phyloP scores from a whole-genome alignment of 1,140 invertebrate genomes.

The Papilio aristodemus region DNA sequence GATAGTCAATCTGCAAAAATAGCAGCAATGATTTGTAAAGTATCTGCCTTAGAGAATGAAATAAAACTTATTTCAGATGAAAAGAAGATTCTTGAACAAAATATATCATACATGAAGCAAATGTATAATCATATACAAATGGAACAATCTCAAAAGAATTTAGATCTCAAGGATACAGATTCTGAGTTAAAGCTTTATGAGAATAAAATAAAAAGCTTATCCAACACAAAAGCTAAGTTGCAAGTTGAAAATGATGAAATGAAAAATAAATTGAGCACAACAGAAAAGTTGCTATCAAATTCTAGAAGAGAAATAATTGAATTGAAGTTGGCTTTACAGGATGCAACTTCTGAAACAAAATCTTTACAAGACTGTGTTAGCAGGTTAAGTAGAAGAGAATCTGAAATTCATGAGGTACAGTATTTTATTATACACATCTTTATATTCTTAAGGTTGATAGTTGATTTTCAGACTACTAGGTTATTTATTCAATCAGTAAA shows the following conservation, averaged over 20 bases:
- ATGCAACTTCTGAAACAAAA: slow-evolving; percentile 75
- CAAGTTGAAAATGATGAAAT: slow-evolving; percentile 61
- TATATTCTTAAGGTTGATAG: not conserved
- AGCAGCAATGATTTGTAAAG: slow-evolving; percentile 66
- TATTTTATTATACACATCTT: slow-evolving; percentile 47
- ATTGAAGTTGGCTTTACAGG: slow-evolving; percentile 75
- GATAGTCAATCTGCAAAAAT: slow-evolving; percentile 71
- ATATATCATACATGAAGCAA: slow-evolving; percentile 73
- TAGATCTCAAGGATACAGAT: slow-evolving; percentile 56
- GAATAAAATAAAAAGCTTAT: slow-evolving; percentile 68
- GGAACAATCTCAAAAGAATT: slow-evolving; percentile 53
- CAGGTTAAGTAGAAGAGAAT: slow-evolving; percentile 52
- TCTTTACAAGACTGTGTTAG: slow-evolving; percentile 65
- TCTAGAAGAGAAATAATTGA: slow-evolving; percentile 76
- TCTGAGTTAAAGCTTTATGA: slow-evolving; percentile 75
- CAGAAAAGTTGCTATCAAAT: slow-evolving; percentile 72
- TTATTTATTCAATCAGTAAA: too few species aligned
- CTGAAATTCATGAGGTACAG: slow-evolving; percentile 55
- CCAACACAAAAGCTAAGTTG: slow-evolving; percentile 62
- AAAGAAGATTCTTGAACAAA: slow-evolving; percentile 71
- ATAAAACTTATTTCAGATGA: slow-evolving; percentile 70
- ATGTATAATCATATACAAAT: slow-evolving; percentile 71
- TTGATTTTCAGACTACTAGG: too few species aligned
- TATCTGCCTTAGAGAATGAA: slow-evolving; percentile 73
- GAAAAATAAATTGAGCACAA: slow-evolving; percentile 62